Conservation (phyloP, 2,888 invertebrate species). For the Phaedon cochleariae region DNA sequence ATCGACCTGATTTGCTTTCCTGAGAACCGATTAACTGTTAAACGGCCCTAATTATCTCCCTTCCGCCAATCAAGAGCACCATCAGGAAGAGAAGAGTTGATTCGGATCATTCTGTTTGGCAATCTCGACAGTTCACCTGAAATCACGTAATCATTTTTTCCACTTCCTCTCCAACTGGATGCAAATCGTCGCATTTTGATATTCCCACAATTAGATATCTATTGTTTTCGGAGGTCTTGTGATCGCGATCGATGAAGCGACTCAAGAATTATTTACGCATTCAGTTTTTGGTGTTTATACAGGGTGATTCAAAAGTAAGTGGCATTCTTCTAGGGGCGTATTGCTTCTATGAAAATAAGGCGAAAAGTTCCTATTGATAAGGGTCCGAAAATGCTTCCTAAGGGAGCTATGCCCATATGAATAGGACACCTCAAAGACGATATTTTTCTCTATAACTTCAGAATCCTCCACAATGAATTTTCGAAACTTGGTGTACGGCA, state of each 20-base stretch:
- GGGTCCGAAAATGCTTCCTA: too few species aligned
- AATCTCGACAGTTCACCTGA: conserved; percentile 35
- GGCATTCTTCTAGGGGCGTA: too few species aligned
- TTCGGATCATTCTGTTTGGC: conserved; percentile 45
- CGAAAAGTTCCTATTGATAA: too few species aligned
- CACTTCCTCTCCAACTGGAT: conserved; percentile 38
- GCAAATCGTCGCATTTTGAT: conserved; percentile 39
- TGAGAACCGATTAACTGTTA: conserved; percentile 38
- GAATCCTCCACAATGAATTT: too few species aligned
- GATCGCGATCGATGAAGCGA: neutral
- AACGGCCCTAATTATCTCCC: conserved; percentile 36
- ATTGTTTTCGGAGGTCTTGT: neutral
- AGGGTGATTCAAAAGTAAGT: too few species aligned
- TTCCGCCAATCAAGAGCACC: conserved; percentile 35
- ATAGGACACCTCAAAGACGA: too few species aligned
- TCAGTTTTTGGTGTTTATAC: neutral
- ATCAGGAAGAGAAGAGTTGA: conserved; percentile 44
- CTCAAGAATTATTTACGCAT: neutral
- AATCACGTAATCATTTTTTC: conserved; percentile 43
- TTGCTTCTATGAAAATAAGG: too few species aligned
- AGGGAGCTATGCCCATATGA: too few species aligned
- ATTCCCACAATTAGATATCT: conserved; percentile 40
- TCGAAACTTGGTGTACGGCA: too few species aligned
- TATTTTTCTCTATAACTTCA: too few species aligned
- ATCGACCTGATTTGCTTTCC: conserved; percentile 28